Base-by-base conservation (phyloP, 2,797 vertebrate species). In the Acanthurus leucopareius region DNA sequence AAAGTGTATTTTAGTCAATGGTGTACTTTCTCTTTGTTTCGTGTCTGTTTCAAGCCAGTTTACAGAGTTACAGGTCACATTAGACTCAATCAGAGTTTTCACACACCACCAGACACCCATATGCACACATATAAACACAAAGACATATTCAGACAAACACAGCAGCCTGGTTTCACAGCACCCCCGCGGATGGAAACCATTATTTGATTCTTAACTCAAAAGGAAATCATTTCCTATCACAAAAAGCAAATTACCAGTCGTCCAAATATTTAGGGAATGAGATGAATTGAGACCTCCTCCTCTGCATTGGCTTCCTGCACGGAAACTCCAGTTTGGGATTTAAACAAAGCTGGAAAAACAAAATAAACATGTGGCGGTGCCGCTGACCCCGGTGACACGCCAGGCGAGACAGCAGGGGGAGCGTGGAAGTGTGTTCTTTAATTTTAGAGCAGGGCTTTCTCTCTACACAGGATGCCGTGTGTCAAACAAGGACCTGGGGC, bases 251-350 rank as follows among this genome's bases (percentile, higher is more conserved):
- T 95, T 93, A 93, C 87, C 88, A 91, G 89, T 81, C 85, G 14
- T 91, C 88, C 77, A 94, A 92, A 93, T 94, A 93, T 95, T 95
- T 94, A 88, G 86, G 89, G 85, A 88, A 87, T 63, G 77, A 75
- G 87, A 86, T 82, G 72, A 86, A 87, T 83, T 77, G 77, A 70
- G 70, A 52, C 59, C 16, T 62, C 64, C 68, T 75, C 78, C 69
- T 73, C 66, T 49, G 5, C 2, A 2, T 5, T 74, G 75, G 77
- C 61, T 90, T 92, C 85, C 90, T 89, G 74, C 60, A 56, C 60
- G 84, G 88, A 91, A 91, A 92, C 69, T 80, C 79, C 79, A 85
- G 93, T 91, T 90, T 88, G 75, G 85, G 86, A 83, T 86, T 88
- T 80, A 87, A 87, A 87, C 77, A 80, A 90, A 89, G 80, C 83